Conservation (phyloP, 2,797 vertebrate species). For the Pangasius larnaudii region DNA sequence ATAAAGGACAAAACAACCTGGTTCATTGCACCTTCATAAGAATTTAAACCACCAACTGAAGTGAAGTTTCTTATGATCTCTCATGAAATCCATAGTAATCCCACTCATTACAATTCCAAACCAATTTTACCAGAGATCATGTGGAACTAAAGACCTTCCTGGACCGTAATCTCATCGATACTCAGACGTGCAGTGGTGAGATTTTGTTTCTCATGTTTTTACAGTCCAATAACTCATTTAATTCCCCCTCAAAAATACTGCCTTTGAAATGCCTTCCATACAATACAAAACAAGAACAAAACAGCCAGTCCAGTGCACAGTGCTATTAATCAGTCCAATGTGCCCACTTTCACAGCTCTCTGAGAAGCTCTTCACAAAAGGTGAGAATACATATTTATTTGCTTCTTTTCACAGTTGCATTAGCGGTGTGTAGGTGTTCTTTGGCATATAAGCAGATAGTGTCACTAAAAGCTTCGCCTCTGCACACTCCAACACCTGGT, state of each 20-base stretch:
- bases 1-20: too few species aligned
- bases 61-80: too few species aligned
- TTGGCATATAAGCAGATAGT: slow-evolving; percentile 11
- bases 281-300: neutral
- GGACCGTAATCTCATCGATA: neutral
- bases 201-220: neutral
- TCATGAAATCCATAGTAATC: too few species aligned
- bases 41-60: too few species aligned
- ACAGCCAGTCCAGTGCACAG: neutral
- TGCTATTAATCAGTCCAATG: neutral
- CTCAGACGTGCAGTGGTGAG: neutral
- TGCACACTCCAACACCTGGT: slow-evolving; percentile 15
- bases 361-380: slow-evolving; percentile 60
- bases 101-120: neutral
- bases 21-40: too few species aligned
- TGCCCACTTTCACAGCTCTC: slow-evolving; percentile 55
- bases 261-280: neutral
- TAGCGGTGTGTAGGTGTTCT: slow-evolving; percentile 58
- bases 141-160: too few species aligned
- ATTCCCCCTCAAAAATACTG: neutral
- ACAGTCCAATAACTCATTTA: too few species aligned
- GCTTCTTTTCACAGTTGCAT: slow-evolving; percentile 63
- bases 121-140: too few species aligned
- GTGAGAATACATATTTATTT: slow-evolving; percentile 71
- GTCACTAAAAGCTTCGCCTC: slow-evolving; percentile 36